Evolutionary conservation across 2,797 vertebrate genomes (phyloP).

Genomic region (Pagetopsis macropterus): DNA sequence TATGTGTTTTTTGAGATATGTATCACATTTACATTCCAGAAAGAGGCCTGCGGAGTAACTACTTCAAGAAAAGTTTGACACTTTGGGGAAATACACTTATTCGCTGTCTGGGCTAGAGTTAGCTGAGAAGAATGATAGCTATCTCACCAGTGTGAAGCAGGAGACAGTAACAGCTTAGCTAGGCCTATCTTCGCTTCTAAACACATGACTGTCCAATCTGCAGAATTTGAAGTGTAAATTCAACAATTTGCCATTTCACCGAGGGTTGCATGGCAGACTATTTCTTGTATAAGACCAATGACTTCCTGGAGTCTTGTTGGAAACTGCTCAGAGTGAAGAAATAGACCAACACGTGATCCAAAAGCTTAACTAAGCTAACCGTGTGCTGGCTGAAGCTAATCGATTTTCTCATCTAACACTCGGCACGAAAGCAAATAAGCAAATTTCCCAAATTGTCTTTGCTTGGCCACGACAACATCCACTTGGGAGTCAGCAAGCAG

Average conservation of each 20-base stretch:
- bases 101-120: not conserved
- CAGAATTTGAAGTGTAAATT: not conserved
- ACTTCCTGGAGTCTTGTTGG: not conserved
- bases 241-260: not conserved
- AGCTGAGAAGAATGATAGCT: not conserved
- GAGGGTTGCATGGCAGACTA: too few species aligned
- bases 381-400: not conserved
- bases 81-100: not conserved
- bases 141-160: not conserved
- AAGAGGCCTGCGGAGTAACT: not conserved
- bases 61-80: not conserved
- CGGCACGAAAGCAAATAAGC: not conserved
- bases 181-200: not conserved
- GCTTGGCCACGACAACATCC: conserved; percentile 9
- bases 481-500: conserved; percentile 13
- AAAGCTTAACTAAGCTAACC: not conserved
- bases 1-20: conserved; percentile 10
- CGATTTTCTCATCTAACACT: not conserved
- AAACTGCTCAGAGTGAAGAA: not conserved
- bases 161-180: not conserved
- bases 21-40: not conserved
- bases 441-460: conserved; percentile 8
- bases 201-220: too few species aligned
- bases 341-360: not conserved
- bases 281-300: not conserved